These are phyloP conservation scores for Patagioenas fasciata DNA, from an alignment of 2,113 vertebrate genomes.

Conservation along the genomic window DNA sequence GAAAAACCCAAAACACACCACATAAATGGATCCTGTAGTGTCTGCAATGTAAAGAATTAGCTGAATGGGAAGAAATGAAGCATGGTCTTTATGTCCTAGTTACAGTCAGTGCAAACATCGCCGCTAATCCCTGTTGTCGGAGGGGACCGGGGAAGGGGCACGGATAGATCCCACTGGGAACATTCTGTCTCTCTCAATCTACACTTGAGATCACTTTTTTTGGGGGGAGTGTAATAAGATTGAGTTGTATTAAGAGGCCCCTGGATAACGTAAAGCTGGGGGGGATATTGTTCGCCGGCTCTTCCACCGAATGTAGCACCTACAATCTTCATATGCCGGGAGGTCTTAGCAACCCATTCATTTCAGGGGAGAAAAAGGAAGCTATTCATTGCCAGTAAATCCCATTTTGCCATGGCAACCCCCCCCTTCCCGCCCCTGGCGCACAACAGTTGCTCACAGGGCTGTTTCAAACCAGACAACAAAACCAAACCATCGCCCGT, in stretches of 20 bases:
- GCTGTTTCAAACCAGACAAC: constrained; percentile 17
- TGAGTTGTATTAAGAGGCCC: constrained; percentile 37
- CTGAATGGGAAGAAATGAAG: constrained; percentile 67
- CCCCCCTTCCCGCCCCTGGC: background rate
- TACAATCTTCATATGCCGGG: constrained; percentile 26
- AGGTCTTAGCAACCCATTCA: constrained; percentile 64
- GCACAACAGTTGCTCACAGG: constrained; percentile 40
- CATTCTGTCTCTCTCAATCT: constrained; percentile 58
- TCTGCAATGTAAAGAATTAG: constrained; percentile 64
- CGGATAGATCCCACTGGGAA: constrained; percentile 29
- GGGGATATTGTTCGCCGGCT: background rate
- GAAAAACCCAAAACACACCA: background rate
- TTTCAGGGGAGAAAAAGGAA: constrained; percentile 44
- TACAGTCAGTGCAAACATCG: constrained; percentile 63
- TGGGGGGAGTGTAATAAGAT: constrained; percentile 3
- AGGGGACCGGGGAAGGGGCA: constrained; percentile 18
- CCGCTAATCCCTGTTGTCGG: constrained; percentile 50
- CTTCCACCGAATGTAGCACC: background rate
- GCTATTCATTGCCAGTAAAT: constrained; percentile 68
- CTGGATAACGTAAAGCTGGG: background rate
- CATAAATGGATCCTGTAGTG: constrained; percentile 55
- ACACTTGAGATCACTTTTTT: constrained; percentile 36
- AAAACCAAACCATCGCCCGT: background rate
- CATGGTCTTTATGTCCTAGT: constrained; percentile 63
- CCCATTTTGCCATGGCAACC: constrained; percentile 70